Evolutionary conservation across 1,140 invertebrate species (phyloP).

Genomic region (Cheumatopsyche charites): DNA sequence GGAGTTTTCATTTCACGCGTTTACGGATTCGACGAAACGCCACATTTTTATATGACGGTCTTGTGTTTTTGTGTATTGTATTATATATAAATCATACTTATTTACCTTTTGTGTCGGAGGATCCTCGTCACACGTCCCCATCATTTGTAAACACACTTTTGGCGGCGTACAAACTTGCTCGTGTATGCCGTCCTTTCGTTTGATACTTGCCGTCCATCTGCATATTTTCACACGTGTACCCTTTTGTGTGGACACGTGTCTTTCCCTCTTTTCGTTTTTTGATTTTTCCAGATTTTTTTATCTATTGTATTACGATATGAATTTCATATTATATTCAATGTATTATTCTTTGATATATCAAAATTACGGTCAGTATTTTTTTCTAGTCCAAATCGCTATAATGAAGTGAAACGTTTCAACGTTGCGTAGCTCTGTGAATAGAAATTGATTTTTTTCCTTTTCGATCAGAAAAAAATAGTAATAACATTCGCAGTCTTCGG

Average conservation of each 20-base stretch:
- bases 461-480: background rate
- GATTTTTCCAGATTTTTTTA: background rate
- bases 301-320: no score
- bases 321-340: no score
- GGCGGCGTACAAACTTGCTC: conserved; percentile 6
- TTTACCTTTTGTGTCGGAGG: conserved; percentile 15
- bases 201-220: conserved; percentile 20
- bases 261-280: background rate
- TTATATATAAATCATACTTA: conserved; percentile 9
- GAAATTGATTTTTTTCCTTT: background rate
- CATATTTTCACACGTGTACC: conserved; percentile 13
- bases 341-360: no score
- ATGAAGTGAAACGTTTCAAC: background rate
- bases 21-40: background rate
- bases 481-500: background rate
- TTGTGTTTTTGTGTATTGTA: background rate
- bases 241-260: background rate
- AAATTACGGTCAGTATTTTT: no score
- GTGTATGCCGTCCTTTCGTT: conserved; percentile 9
- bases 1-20: background rate
- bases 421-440: background rate
- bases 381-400: no score
- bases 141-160: conserved; percentile 33
- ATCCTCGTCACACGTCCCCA: conserved; percentile 34
- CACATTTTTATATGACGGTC: no score